Base-by-base conservation (phyloP, 2,113 vertebrate genomes). In the Pycnonotus jocosus region DNA sequence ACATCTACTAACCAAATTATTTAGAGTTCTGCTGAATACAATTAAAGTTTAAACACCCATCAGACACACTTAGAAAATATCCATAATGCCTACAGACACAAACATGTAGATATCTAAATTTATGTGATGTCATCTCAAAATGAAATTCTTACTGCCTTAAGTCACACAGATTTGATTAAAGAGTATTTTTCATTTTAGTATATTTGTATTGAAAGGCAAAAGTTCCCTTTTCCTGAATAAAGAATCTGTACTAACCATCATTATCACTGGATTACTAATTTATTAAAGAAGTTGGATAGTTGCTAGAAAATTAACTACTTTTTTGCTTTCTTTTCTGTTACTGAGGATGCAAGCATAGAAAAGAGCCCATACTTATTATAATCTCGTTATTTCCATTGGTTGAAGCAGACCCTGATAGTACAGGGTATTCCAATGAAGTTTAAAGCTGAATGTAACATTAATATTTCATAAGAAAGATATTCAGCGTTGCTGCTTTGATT, bases 171-270 rank as follows among this genome's bases (percentile, higher is more conserved):
- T 18, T 68, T 71, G 1, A 10, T n/a, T 80, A 45, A 89, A 44
- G 8, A 61, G 5, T 28, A 28, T 35, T 86, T 83, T 76, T 2
- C 9, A 51, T 44, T 60, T 77, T 33, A 19, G 2, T 24, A 5
- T 44, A 38, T 51, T 83, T 69, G 19, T 72, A 69, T 8, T 37
- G 17, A 73, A 86, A 56, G 2, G 20, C 58, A 66, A 81, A 74
- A 23, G 0, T 9, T 24, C 3, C 6, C 7, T 0, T 3, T 3
- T 3, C 6, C 14, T 6, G 17, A 13, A 20, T 47, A 40, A 47
- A 33, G 1, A 57, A 27, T 37, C n/a, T 50, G 8, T 58, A 31
- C 4, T 28, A 35, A 33, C 6, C 27, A 27, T 28, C 17, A 15
- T 15, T 68, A 54, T 54, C 1, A 68, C 11, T 16, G 35, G 47